Percentiles rank a stretch among this genome's conserved stretches.
Evolutionary conservation across 2,797 vertebrate genomes (phyloP).

Genomic region (Falco biarmicus): DNA sequence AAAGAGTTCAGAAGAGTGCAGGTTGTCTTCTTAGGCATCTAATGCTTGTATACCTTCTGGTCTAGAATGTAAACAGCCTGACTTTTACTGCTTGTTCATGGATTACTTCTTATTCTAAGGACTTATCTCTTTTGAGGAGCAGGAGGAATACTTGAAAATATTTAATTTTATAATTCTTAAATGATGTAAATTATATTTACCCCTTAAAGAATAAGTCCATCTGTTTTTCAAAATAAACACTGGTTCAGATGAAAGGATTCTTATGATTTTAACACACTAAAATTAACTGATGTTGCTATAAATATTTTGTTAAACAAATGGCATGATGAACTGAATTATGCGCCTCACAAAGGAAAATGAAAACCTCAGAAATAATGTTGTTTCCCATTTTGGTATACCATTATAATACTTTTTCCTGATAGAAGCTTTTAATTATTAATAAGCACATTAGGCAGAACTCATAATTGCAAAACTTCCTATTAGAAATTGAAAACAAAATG

Average conservation of each 20-base stretch:
- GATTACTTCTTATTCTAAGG: background rate
- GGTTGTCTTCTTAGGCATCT: background rate
- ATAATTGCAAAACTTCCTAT: constrained; percentile 18
- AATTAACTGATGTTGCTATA: background rate
- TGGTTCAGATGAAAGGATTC: constrained; percentile 14
- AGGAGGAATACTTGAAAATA: background rate
- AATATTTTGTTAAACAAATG: constrained; percentile 39
- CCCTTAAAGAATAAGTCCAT: background rate
- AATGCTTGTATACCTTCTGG: background rate
- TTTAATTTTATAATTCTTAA: background rate
- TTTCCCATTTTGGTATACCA: background rate
- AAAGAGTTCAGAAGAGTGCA: background rate
- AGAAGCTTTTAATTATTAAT: background rate
- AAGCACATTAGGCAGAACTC: background rate
- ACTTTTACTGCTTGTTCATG: background rate
- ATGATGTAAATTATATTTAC: background rate
- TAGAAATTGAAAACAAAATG: background rate
- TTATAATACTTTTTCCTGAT: background rate
- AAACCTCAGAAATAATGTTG: constrained; percentile 4
- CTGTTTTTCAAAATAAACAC: constrained; percentile 31
- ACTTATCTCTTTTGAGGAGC: background rate
- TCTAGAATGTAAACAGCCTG: background rate
- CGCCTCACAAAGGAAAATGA: background rate
- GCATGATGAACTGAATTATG: background rate
- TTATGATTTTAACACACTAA: constrained; percentile 28